These are phyloP conservation scores for Tanytarsus gracilentus DNA, from an alignment of 2,888 invertebrate species.

Conservation along the genomic window DNA sequence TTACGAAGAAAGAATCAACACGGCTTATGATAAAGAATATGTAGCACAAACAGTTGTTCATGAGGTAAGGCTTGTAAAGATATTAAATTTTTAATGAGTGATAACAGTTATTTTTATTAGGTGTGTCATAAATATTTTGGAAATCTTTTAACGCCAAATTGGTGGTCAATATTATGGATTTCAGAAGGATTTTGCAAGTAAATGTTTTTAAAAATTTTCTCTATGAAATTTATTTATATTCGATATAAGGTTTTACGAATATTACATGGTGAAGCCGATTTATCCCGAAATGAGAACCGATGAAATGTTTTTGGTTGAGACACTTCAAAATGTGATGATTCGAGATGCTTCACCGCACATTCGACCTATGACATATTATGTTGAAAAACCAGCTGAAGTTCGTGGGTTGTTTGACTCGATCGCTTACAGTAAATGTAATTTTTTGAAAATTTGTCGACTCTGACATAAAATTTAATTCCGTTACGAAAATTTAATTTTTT, in stretches of 20 bases:
- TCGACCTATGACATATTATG: slow-evolving; percentile 17
- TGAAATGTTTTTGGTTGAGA: slow-evolving; percentile 4
- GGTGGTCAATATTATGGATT: slow-evolving; percentile 11
- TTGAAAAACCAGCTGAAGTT: not conserved
- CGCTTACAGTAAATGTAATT: slow-evolving; percentile 21
- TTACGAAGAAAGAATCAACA: not conserved
- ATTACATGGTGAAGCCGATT: slow-evolving; percentile 6
- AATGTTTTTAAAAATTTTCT: not conserved
- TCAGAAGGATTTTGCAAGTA: slow-evolving; percentile 24
- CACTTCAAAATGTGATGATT: not conserved
- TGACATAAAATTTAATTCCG: not conserved
- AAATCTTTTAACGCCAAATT: not conserved
- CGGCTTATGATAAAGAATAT: not conserved
- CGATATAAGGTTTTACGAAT: slow-evolving; percentile 7
- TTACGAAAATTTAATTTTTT: not conserved
- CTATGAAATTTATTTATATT: not conserved
- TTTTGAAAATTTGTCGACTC: not conserved
- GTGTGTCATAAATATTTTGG: slow-evolving; percentile 21
- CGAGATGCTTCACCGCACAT: not conserved
- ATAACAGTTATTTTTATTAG: not conserved
- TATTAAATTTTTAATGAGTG: not conserved
- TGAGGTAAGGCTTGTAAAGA: not conserved
- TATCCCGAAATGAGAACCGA: slow-evolving; percentile 4
- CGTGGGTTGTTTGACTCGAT: slow-evolving; percentile 5
- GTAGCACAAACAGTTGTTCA: slow-evolving; percentile 7